A percentile compares a stretch with the other conserved stretches of the same genome.
Evolutionary conservation across 2,888 invertebrate genomes (phyloP).

Genomic region (Nasonia oneida): DNA sequence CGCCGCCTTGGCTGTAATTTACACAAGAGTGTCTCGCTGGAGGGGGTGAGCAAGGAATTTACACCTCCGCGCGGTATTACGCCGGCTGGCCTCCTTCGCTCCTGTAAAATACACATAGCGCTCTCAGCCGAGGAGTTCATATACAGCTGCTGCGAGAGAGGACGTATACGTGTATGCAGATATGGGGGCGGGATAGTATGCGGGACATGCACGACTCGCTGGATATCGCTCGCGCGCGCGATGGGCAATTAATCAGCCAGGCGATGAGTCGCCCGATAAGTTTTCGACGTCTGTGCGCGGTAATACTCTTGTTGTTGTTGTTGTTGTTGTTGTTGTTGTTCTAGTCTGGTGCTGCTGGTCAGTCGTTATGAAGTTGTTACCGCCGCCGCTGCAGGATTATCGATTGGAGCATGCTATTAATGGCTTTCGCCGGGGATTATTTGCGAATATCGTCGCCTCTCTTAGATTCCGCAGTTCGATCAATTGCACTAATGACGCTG

Average conservation of each 20-base stretch:
- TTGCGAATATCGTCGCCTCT: neutral
- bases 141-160: neutral
- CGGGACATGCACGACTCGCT: neutral
- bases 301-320: neutral
- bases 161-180: neutral
- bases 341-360: neutral
- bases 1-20: neutral
- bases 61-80: neutral
- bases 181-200: neutral
- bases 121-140: neutral
- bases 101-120: neutral
- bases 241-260: conserved; percentile 7
- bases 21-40: neutral
- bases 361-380: neutral
- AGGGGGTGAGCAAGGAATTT: neutral
- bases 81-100: neutral
- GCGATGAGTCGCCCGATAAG: conserved; percentile 2
- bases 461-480: neutral
- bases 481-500: neutral
- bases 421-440: neutral
- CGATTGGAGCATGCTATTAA: neutral
- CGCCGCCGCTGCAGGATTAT: neutral
- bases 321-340: neutral
- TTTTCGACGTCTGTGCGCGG: neutral
- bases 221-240: neutral